Base-by-base conservation (phyloP, 2,888 invertebrate species). In the Bembecia ichneumoniformis region DNA sequence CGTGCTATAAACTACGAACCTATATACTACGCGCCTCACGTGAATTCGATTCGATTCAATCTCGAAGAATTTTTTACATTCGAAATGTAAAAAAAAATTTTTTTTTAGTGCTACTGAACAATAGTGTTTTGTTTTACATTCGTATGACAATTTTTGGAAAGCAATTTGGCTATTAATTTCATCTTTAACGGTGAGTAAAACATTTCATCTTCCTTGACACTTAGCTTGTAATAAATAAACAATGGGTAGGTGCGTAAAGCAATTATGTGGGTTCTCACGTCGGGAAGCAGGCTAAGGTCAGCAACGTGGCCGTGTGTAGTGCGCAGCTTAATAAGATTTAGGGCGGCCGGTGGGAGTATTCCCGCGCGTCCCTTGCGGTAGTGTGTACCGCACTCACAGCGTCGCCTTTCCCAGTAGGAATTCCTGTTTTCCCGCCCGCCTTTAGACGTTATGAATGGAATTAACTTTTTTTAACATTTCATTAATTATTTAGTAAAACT, bases 251-350 rank as follows among this genome's bases (percentile, higher is more conserved):
- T 50, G 50, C 47, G 49, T 51, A 44, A 44, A 14, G 47, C 53
- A 57, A 60, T 63, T 60, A 61, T 66, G 64, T 60, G 65, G 64
- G 60, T 66, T 68, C 64, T 58, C 65, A 54, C 60, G 68, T 61
- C 60, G 62, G 66, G 63, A 65, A 67, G 65, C 65, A 60, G 69
- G 74, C 64, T 76, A 66, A 69, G 68, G 64, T 60, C 46, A 44
- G 46, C 46, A 28, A 34, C 20, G 46, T 16, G 44, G 14, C 44
- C 44, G 17, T 17, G 44, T 40, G 44, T 16, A 28, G 28, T 17
- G 44, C 70, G 66, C 70, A 68, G 57, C 66, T n/a, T 77, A 76
- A 79, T 73, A 71, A 64, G 74, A 71, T 76, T 72, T 76, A 74
- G 74, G 71, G 68, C 64, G 66, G 62, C 55, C 56, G 62, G 62